These are phyloP conservation scores for Timema cristinae DNA, from an alignment of 2,888 invertebrate species.

Conservation along the genomic window DNA sequence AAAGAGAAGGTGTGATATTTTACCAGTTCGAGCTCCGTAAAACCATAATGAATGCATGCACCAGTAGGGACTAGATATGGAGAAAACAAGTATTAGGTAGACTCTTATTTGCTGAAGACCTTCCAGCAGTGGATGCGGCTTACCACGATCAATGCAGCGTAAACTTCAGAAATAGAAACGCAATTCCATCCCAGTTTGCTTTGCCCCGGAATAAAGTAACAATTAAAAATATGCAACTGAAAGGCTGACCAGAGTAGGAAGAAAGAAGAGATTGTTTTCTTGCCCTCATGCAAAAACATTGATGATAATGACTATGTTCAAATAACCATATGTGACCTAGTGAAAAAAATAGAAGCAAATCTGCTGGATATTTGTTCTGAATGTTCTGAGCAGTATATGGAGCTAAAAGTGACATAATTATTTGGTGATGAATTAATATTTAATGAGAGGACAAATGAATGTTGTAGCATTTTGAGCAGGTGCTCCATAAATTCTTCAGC, in stretches of 20 bases:
- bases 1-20: not conserved
- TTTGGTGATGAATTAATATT: not conserved
- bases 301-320: not conserved
- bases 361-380: not conserved
- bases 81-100: not conserved
- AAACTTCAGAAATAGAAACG: no score
- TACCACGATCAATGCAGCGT: not conserved
- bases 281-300: not conserved
- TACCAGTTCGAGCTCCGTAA: not conserved
- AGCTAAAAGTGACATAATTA: not conserved
- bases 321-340: not conserved
- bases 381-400: conserved; percentile 2
- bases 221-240: not conserved
- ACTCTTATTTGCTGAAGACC: conserved; percentile 3
- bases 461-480: conserved; percentile 2
- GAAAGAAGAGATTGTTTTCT: not conserved
- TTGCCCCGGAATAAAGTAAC: not conserved
- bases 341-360: not conserved
- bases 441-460: not conserved
- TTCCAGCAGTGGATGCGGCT: not conserved
- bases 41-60: conserved; percentile 4
- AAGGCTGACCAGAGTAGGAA: not conserved
- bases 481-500: not conserved
- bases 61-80: not conserved
- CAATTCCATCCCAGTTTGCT: not conserved